Evolutionary conservation across 2,888 invertebrate genomes (phyloP).

Genomic region (Sphaerophoria taeniata): DNA sequence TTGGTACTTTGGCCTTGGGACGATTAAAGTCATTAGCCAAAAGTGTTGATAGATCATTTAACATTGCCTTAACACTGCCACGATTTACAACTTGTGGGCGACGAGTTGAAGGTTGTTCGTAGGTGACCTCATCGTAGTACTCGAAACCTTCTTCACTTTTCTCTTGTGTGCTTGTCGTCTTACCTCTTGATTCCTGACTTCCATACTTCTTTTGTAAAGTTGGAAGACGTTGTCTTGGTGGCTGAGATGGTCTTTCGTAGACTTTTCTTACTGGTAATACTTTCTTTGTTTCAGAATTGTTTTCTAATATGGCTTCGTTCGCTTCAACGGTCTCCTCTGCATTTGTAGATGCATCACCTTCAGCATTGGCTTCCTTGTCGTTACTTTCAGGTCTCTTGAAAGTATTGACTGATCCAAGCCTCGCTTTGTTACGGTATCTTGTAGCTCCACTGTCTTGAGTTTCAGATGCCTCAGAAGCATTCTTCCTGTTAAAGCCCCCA

Average conservation of each 20-base stretch:
- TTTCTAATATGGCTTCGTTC: background rate
- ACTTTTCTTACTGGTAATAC: slow-evolving; percentile 21
- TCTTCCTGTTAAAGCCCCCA: background rate
- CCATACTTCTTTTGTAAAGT: slow-evolving; percentile 53
- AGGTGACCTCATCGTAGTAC: slow-evolving; percentile 76
- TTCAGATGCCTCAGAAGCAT: background rate
- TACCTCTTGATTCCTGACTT: slow-evolving; percentile 65
- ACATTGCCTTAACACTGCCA: slow-evolving; percentile 78
- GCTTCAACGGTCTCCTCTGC: background rate
- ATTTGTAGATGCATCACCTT: background rate
- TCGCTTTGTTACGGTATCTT: background rate
- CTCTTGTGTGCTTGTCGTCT: slow-evolving; percentile 75
- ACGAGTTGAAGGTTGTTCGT: slow-evolving; percentile 74
- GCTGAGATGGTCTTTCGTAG: slow-evolving; percentile 13
- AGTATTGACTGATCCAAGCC: background rate
- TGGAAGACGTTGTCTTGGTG: slow-evolving; percentile 10
- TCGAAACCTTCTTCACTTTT: slow-evolving; percentile 75
- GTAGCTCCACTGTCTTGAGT: background rate
- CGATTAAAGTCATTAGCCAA: slow-evolving; percentile 79
- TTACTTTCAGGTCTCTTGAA: background rate
- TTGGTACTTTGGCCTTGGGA: slow-evolving; percentile 60
- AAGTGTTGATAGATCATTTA: slow-evolving; percentile 79
- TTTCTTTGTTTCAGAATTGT: background rate
- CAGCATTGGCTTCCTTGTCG: background rate
- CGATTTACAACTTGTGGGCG: slow-evolving; percentile 77